Base-by-base conservation (phyloP, 2,113 vertebrate genomes). In the Brachyistius frenatus region DNA sequence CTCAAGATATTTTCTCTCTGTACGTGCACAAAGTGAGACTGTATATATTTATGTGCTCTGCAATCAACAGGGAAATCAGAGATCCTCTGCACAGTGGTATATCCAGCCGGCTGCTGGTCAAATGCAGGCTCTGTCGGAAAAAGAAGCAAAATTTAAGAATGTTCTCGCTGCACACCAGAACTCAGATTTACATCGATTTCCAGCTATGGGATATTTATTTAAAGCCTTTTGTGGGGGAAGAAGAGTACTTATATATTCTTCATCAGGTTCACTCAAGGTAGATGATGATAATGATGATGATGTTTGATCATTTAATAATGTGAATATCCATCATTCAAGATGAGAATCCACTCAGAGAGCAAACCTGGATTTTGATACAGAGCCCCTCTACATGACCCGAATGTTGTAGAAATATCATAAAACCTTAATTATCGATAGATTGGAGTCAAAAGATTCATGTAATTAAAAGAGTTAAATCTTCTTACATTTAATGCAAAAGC, bases 1-100 rank as follows among this genome's bases (percentile, higher is more conserved):
- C 9, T 3, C 47, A 30, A 5, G 56, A 64, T 61, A 63, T 23
- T 57, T 37, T 62, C 47, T 13, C 33, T 58, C 7, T 62, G 83
- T 14, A 23, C 46, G 36, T 41, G 35, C 36, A 8, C 32, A 67
- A 46, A 55, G 55, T 44, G 35, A 11, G 41, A 73, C 54, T 32
- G 37, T 47, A 11, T 50, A 8, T 68, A 15, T 66, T 63, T 49
- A 75, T 68, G 11, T 50, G 23, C n/a, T 49, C 36, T n/a, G 10
- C 32, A 69, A 74, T 71, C 73, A 66, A 33, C 23, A 0, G 10
- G 36, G 58, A 23, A 61, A 83, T 70, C 57, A 35, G 52, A 47
- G 47, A 36, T 41, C 7, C 68, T 4, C 5, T 65, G 66, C 66
- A 15, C 57, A 60, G 55, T 10, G 13, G 23, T 5, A 15, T 61